Conservation (phyloP, 2,888 invertebrate genomes). For the Ephialtes manifestator region DNA sequence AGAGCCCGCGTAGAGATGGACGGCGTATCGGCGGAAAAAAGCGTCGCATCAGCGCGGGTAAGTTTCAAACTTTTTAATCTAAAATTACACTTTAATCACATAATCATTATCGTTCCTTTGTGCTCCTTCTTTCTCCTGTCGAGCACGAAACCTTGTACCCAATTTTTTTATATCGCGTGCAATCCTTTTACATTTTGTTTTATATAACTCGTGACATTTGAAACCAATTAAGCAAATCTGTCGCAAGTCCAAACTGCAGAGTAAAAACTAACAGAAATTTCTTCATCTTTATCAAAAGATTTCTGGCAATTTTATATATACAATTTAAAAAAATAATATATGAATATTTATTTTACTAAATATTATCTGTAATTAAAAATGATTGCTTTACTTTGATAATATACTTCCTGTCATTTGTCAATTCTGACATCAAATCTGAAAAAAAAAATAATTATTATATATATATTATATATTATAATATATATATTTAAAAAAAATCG, state of each 20-base stretch:
- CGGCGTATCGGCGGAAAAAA: constrained; percentile 94
- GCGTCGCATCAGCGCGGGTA: constrained; percentile 94
- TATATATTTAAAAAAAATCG: no score
- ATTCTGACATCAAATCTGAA: no score
- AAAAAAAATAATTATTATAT: no score
- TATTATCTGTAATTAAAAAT: no score
- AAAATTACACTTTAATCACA: neutral
- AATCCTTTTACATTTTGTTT: neutral
- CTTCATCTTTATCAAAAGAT: neutral
- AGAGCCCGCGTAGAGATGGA: constrained; percentile 93
- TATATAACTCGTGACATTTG: neutral
- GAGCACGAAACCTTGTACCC: neutral
- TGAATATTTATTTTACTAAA: neutral
- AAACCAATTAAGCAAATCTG: neutral
- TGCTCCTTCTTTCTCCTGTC: neutral
- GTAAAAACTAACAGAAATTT: neutral
- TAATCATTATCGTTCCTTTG: neutral
- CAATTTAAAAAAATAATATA: neutral
- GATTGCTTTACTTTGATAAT: no score
- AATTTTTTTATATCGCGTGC: constrained; percentile 11
- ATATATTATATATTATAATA: no score
- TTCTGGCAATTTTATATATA: neutral
- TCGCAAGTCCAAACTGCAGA: neutral
- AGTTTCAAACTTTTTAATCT: constrained; percentile 74
- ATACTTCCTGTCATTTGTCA: no score